Conservation (phyloP, 1,140 invertebrate genomes). For the Drosophila sucinea region DNA sequence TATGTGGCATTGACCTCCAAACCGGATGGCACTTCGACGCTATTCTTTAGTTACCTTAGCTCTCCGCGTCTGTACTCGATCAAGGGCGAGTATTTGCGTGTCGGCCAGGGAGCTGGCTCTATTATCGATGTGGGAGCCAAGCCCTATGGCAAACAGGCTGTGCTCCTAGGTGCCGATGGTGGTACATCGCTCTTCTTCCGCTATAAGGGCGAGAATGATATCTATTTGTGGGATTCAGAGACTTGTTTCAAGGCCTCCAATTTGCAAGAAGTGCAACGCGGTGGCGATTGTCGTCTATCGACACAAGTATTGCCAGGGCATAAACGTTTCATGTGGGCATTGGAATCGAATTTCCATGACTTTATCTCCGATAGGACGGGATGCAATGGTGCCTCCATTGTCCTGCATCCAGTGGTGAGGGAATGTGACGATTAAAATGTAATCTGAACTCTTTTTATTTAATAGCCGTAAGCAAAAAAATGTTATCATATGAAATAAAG, state of each 20-base stretch:
- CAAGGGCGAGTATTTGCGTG: constrained; percentile 83
- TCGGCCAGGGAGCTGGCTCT: constrained; percentile 83
- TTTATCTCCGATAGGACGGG: constrained; percentile 85
- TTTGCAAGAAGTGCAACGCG: constrained; percentile 85
- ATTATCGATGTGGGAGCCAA: constrained; percentile 85
- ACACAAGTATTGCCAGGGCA: constrained; percentile 86
- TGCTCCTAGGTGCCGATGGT: constrained; percentile 86
- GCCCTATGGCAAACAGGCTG: constrained; percentile 84
- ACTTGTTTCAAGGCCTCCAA: constrained; percentile 85
- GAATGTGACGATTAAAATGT: constrained; percentile 73
- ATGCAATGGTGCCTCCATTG: constrained; percentile 84
- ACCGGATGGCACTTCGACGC: constrained; percentile 83
- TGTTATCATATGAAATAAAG: constrained; percentile 1
- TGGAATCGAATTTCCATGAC: constrained; percentile 88
- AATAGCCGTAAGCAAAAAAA: background rate
- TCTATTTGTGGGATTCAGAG: constrained; percentile 86
- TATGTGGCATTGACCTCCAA: constrained; percentile 85
- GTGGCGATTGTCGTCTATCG: constrained; percentile 85
- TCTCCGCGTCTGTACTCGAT: constrained; percentile 85
- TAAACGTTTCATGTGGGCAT: constrained; percentile 85
- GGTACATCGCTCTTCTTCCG: constrained; percentile 85
- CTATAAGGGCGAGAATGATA: constrained; percentile 85
- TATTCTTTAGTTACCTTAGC: constrained; percentile 86
- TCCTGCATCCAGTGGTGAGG: constrained; percentile 84
- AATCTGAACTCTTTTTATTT: background rate